Evolutionary conservation across 2,797 vertebrate species (phyloP), one percentile per base, ranked within the genome.

Genomic region (Microhierax caerulescens): DNA sequence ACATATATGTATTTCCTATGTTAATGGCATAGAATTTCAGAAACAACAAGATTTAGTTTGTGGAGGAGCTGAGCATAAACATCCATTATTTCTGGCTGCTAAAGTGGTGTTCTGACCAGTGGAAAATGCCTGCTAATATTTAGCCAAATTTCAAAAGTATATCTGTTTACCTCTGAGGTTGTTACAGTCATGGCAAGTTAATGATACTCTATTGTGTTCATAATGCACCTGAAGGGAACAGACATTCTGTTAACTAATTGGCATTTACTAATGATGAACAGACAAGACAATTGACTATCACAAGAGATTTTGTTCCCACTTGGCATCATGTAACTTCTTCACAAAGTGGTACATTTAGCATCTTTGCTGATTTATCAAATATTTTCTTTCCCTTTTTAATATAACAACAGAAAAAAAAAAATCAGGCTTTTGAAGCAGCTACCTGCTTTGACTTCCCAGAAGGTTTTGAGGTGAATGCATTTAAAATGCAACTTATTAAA

Each of bases 401-500:
- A 57, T 17, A 69, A 56, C 23, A 39, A 67, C 8, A 73, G 32
- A 74, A 82, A 15, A 93, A 15, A 93, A n/a, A 1, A 65, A 39
- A 63, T 83, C 61, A 91, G 18, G 9, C 18, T 91, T 88, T 88
- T 85, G 57, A 84, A 96, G 59, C 41, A 78, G 13, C 21, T 50
- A 25, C n/a, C 6, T 78, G 32, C 48, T 59, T 87, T 37, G 23
- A 70, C 76, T 92, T 95, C 73, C 81, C 74, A 83, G 45, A 27
- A 75, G 72, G 27, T 60, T 95, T 63, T 90, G 68, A 86, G 80
- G 34, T 53, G 77, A 80, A 64, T 74, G 39, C 13, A 88, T 94
- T 91, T 41, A 67, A 95, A 95, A 88, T 75, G 15, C 17, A 72
- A 76, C n/a, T 72, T 94, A 80, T 64, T 88, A 70, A 93, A 88